These are phyloP conservation scores for Drosophila nigritarsus DNA, from an alignment of 2,888 invertebrate species.

Conservation along the genomic window DNA sequence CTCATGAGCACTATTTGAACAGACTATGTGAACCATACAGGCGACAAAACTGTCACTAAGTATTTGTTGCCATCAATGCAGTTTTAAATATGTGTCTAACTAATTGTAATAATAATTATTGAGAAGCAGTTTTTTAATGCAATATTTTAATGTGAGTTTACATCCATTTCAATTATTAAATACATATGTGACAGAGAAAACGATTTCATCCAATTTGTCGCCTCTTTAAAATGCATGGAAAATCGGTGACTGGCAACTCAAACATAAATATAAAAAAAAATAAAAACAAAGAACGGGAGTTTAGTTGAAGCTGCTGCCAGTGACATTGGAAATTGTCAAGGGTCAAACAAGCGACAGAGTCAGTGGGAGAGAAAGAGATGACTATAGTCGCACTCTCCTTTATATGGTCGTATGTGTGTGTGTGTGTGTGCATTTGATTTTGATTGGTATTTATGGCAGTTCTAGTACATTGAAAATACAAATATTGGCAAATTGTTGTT, in stretches of 20 bases:
- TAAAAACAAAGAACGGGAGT: conserved; percentile 3
- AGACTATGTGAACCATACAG: conserved; percentile 20
- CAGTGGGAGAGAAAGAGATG: background rate
- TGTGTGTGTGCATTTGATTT: conserved; percentile 80
- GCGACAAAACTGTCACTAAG: conserved; percentile 35
- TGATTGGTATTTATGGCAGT: conserved; percentile 85
- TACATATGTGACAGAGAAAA: background rate
- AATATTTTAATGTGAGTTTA: background rate
- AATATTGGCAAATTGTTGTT: conserved; percentile 37
- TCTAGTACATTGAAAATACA: conserved; percentile 57
- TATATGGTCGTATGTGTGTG: conserved; percentile 10
- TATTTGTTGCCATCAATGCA: background rate
- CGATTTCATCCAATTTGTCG: conserved; percentile 23
- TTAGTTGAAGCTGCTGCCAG: conserved; percentile 28
- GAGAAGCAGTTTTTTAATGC: background rate
- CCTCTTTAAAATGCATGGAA: conserved; percentile 17
- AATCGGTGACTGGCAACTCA: conserved; percentile 7
- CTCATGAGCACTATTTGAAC: background rate
- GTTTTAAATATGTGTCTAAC: background rate
- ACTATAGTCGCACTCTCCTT: background rate
- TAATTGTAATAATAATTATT: background rate
- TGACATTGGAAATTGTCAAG: conserved; percentile 40
- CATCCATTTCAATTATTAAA: background rate
- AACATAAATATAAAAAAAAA: background rate
- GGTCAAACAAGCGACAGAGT: conserved; percentile 22